phyloP scores from a whole-genome alignment of 1,140 invertebrate genomes.

The Ctenoplectra terminalis region DNA sequence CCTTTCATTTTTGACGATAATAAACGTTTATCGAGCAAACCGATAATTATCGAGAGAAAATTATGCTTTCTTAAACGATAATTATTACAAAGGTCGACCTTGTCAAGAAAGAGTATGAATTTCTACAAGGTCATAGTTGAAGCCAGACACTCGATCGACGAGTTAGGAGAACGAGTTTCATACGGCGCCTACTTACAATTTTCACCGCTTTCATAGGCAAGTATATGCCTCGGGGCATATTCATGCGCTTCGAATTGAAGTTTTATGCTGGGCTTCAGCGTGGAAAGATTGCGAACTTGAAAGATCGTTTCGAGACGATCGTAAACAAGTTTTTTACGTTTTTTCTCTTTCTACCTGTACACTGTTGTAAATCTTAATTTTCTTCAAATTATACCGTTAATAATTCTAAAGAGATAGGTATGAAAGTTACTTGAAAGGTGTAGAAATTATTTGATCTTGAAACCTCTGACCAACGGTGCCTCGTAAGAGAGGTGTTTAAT shows the following conservation, averaged over 20 bases:
- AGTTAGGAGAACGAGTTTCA: conserved; percentile 68
- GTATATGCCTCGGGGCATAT: not conserved
- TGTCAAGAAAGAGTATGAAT: conserved; percentile 19
- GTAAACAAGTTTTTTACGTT: not conserved
- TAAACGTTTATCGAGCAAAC: not conserved
- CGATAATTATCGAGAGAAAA: conserved; percentile 9
- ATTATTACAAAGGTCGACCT: not conserved
- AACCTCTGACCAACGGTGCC: not conserved
- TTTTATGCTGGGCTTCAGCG: not conserved
- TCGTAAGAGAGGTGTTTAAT: not conserved
- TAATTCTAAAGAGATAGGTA: not conserved
- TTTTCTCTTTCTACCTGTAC: not conserved
- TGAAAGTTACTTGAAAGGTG: not conserved
- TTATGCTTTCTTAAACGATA: not conserved
- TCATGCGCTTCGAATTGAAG: not conserved
- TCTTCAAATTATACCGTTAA: not conserved
- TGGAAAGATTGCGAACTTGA: not conserved
- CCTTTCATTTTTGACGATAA: not conserved
- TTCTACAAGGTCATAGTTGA: conserved; percentile 42
- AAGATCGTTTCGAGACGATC: not conserved
- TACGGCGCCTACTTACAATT: conserved; percentile 55
- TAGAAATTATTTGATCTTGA: not conserved
- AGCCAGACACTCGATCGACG: conserved; percentile 18
- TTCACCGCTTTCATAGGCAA: conserved; percentile 74
- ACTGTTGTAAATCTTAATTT: not conserved